Evolutionary conservation across 2,797 vertebrate genomes (phyloP).

Genomic region (Sebastes cheni): DNA sequence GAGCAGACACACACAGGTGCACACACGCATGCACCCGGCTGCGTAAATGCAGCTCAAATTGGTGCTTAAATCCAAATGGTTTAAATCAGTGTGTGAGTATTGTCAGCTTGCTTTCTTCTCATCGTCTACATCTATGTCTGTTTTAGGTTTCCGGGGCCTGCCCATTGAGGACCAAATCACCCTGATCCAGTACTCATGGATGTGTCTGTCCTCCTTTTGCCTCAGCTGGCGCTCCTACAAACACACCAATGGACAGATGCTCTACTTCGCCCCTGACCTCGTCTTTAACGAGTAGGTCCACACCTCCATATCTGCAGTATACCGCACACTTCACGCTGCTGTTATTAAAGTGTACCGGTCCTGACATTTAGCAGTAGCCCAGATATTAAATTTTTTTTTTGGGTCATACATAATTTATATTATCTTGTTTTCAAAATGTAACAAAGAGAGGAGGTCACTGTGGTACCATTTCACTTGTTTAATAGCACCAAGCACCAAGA

Average conservation of each 20-base stretch:
- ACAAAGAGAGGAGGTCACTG: neutral
- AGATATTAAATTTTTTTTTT: neutral
- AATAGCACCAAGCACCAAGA: neutral
- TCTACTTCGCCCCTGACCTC: conserved; percentile 98
- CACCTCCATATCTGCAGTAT: conserved; percentile 4
- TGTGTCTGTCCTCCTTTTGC: conserved; percentile 98
- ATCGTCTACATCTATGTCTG: conserved; percentile 22
- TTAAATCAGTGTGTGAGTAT: neutral
- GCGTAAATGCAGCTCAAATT: neutral
- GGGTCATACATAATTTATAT: neutral
- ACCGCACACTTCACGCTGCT: neutral
- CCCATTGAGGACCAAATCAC: conserved; percentile 99
- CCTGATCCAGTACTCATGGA: conserved; percentile 99
- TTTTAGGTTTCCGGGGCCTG: conserved; percentile 94
- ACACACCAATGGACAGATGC: conserved; percentile 98
- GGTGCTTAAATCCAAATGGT: conserved; percentile 1
- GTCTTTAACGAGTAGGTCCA: conserved; percentile 97
- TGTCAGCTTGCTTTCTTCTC: neutral
- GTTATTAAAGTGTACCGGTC: neutral
- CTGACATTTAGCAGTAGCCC: neutral
- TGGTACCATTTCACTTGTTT: neutral
- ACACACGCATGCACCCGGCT: neutral
- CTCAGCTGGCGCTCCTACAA: conserved; percentile 99
- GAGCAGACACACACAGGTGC: conserved; percentile 2
- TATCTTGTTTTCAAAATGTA: neutral